Base-by-base conservation (phyloP, 2,888 invertebrate genomes). In the Ypsolopha sequella region DNA sequence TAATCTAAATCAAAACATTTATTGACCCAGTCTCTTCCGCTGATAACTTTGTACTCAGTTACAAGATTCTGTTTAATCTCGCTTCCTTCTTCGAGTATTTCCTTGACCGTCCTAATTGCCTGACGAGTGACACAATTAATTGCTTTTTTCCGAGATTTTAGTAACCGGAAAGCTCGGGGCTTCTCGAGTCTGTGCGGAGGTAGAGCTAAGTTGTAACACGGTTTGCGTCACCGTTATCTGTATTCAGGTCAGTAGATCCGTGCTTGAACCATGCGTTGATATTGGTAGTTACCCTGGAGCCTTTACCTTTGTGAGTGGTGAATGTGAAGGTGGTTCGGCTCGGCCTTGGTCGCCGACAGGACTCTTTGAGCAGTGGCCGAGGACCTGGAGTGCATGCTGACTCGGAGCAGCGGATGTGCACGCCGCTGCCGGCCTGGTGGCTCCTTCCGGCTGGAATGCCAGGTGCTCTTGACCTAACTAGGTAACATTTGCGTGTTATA, bases 381-480 rank as follows among this genome's bases (percentile, higher is more conserved):
- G 11, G 6, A 8, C 14, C 3, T 10, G 6, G 3, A 8, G 43
- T 61, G 73, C 10, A 6, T 3, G 8, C 11, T n/a, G 36, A 7
- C 74, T 63, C 57, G 61, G 57, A 55, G 65, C 81, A 73, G 87
- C 80, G 85, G 81, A 85, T 84, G 84, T 80, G 76, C 80, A 82
- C 80, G 65, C 81, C 81, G 80, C 84, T 80, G 76, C 80, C 72
- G 65, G 62, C 68, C 65, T 79, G 77, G 81, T 81, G 77, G 76
- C 72, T 74, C 65, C 72, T 76, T 70, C 73, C 75, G 75, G 75
- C 77, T 84, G 87, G 80, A 86, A 84, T 87, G 85, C 86, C 85
- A 80, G 77, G 82, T 76, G 85, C 85, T 80, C 84, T 86, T 81
- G 85, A 85, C 78, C 78, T 86, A 70, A 80, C 84, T 75, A 85